Percentiles rank a stretch among this genome's conserved stretches.
phyloP scores from a whole-genome alignment of 2,113 vertebrate species.

The Micronycteris hirsuta region DNA sequence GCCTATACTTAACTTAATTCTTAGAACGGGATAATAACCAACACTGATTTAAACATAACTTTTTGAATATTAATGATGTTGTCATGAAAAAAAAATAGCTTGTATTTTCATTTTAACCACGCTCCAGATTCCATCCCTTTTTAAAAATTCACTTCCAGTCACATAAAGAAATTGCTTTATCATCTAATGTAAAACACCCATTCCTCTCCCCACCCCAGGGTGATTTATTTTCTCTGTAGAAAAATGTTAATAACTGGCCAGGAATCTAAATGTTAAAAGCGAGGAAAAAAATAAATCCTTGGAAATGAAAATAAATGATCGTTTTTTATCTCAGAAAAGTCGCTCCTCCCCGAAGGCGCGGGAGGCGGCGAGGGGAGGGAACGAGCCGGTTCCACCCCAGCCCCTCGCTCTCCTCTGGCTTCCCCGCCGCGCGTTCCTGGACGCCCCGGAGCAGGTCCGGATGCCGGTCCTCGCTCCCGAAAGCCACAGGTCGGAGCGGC shows the following conservation, averaged over 20 bases:
- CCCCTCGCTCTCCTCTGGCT: not conserved
- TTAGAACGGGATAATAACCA: not conserved
- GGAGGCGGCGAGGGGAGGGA: not conserved
- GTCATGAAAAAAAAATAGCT: conserved; percentile 38
- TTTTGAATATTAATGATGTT: conserved; percentile 46
- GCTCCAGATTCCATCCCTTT: not conserved
- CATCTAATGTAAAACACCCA: conserved; percentile 38
- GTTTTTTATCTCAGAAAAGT: not conserved
- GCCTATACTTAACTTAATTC: not conserved
- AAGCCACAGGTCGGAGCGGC: not conserved
- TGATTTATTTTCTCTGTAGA: conserved; percentile 59
- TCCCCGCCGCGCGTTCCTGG: rapidly evolving
- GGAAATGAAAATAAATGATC: conserved; percentile 59
- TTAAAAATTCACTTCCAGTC: conserved; percentile 21
- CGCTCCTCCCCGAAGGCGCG: not conserved
- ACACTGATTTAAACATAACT: not conserved
- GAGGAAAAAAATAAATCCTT: conserved; percentile 27
- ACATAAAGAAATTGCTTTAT: conserved; percentile 42
- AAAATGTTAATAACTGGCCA: conserved; percentile 43
- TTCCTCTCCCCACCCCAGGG: not conserved
- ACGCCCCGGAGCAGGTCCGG: no score
- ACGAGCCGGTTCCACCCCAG: not conserved
- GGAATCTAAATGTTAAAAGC: conserved; percentile 46
- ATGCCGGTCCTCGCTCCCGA: not conserved
- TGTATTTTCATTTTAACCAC: conserved; percentile 4